Conservation (phyloP, 2,113 vertebrate genomes). For the Eptesicus fuscus region DNA sequence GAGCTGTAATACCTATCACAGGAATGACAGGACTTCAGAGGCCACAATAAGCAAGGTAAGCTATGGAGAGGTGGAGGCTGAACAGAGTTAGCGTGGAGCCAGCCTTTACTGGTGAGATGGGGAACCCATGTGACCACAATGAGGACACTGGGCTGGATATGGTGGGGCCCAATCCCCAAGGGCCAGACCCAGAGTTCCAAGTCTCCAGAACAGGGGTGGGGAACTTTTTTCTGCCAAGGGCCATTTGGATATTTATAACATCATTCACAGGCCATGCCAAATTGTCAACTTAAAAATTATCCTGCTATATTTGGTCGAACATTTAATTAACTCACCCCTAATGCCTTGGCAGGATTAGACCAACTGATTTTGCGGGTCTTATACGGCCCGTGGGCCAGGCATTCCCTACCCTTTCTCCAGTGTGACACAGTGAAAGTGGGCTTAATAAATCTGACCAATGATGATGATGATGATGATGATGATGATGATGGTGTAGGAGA, state of each 20-base stretch:
- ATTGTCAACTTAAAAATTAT: too few relatives aligned
- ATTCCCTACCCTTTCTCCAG: neutral
- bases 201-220: neutral
- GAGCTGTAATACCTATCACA: neutral
- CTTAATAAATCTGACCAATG: neutral
- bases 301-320: too few relatives aligned
- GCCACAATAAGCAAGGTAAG: neutral
- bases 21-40: neutral
- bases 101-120: neutral
- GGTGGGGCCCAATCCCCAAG: neutral
- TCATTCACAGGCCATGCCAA: too few relatives aligned
- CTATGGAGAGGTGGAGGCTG: neutral
- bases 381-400: too few relatives aligned
- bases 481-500: neutral
- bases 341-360: too few relatives aligned
- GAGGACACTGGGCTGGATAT: neutral
- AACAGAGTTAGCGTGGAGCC: neutral
- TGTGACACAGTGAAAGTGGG: neutral
- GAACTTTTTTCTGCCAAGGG: too few relatives aligned
- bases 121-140: neutral
- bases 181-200: neutral
- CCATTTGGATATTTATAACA: too few relatives aligned
- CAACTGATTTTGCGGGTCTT: too few relatives aligned
- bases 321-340: too few relatives aligned
- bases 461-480: neutral